A percentile compares a stretch with the other conserved stretches of the same genome.
phyloP scores from a whole-genome alignment of 2,888 invertebrate species.

The Thecocarcelia acutangulata region DNA sequence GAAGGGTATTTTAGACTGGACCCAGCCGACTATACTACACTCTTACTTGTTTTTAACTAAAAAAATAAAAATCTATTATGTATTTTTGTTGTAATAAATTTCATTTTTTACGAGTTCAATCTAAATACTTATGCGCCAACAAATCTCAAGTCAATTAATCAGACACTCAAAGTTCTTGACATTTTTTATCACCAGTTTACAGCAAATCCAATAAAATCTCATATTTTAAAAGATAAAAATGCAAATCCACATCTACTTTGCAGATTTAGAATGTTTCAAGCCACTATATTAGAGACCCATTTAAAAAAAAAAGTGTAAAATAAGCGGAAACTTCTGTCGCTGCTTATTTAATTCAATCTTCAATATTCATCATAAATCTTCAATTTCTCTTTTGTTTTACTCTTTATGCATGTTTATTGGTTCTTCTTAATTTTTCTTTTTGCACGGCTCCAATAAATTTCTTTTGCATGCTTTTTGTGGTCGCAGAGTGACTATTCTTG shows the following conservation, averaged over 20 bases:
- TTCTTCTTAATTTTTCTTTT: conserved; percentile 25
- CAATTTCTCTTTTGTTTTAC: conserved; percentile 39
- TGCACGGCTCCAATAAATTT: conserved; percentile 20
- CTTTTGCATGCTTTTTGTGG: conserved; percentile 14
- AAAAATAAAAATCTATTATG: too few species aligned
- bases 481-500: not conserved
- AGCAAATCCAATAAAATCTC: conserved; percentile 21
- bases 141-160: too few species aligned
- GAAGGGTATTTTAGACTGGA: too few species aligned
- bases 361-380: conserved; percentile 49
- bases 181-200: conserved; percentile 7
- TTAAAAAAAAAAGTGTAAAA: conserved; percentile 18
- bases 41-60: too few species aligned
- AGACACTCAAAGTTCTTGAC: conserved; percentile 26
- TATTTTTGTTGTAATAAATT: too few species aligned
- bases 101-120: too few species aligned
- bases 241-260: too few species aligned
- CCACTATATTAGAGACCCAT: not conserved
- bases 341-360: conserved; percentile 58
- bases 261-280: not conserved
- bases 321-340: conserved; percentile 66
- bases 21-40: too few species aligned
- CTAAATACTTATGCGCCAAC: too few species aligned
- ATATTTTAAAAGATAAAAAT: too few species aligned
- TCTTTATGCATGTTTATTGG: conserved; percentile 33